Percentiles rank a stretch among this genome's conserved stretches.
Evolutionary conservation across 2,113 vertebrate genomes (phyloP).

Genomic region (Chionomys nivalis): DNA sequence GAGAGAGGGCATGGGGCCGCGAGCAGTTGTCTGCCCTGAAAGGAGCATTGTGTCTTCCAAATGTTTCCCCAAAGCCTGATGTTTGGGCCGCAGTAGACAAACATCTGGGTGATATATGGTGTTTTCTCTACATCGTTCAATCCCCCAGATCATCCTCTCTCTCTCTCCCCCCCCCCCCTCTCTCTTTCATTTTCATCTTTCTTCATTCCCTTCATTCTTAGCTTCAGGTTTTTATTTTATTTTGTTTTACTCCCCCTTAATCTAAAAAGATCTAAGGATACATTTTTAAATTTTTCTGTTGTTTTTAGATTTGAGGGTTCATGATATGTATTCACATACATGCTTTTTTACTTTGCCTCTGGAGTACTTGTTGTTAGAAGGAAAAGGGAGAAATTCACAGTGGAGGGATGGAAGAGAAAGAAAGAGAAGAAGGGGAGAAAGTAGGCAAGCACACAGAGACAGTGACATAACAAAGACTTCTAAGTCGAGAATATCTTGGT

Average conservation of each 20-base stretch:
- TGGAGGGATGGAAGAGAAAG: not conserved
- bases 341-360: not conserved
- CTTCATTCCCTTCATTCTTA: not conserved
- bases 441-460: not conserved
- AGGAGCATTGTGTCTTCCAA: conserved; percentile 70
- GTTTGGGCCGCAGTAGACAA: conserved; percentile 70
- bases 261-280: not conserved
- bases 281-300: not conserved
- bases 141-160: not conserved
- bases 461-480: not conserved
- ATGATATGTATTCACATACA: not conserved
- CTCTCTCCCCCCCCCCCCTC: not conserved
- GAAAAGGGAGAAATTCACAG: not conserved
- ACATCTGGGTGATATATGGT: conserved; percentile 74
- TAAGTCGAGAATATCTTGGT: not conserved
- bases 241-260: not conserved
- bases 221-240: not conserved
- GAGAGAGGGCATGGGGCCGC: conserved; percentile 49
- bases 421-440: not conserved
- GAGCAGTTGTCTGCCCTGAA: conserved; percentile 71
- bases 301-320: not conserved
- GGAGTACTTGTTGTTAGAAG: not conserved
- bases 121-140: conserved; percentile 38
- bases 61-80: conserved; percentile 65
- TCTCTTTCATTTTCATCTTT: not conserved